Percentiles rank a stretch among this genome's conserved stretches.
These are phyloP conservation scores for Ptychochromis oligacanthus DNA, from an alignment of 2,113 vertebrate genomes.

Conservation along the genomic window DNA sequence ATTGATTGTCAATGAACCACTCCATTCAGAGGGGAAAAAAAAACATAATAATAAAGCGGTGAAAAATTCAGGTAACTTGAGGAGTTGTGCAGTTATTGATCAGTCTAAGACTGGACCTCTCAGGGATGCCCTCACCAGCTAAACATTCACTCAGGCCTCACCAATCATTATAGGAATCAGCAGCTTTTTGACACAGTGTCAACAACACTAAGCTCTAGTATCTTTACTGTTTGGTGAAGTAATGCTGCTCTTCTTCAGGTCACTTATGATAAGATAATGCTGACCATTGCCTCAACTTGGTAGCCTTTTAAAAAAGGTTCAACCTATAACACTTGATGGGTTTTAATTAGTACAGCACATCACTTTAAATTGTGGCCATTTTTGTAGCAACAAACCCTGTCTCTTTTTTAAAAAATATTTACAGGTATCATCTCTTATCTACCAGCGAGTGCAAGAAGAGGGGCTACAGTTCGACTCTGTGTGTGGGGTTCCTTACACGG, in stretches of 20 bases:
- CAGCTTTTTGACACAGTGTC: background rate
- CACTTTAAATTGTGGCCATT: background rate
- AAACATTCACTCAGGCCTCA: background rate
- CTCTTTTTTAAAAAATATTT: background rate
- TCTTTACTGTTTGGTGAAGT: background rate
- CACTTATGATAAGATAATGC: background rate
- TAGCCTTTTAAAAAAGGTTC: background rate
- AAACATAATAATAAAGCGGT: too few relatives aligned
- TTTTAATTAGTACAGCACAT: background rate
- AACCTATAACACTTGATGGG: background rate
- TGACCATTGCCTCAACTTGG: too few relatives aligned
- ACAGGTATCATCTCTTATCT: slow-evolving; percentile 87
- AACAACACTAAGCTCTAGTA: too few relatives aligned
- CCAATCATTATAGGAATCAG: background rate
- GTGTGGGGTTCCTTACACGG: slow-evolving; percentile 95
- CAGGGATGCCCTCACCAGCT: background rate
- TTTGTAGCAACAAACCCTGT: background rate
- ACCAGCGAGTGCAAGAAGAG: slow-evolving; percentile 75
- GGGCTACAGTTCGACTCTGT: slow-evolving; percentile 79
- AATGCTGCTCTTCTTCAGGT: background rate
- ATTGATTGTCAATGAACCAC: background rate
- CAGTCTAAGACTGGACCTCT: background rate
- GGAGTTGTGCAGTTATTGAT: too few relatives aligned
- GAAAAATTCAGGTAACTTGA: too few relatives aligned
- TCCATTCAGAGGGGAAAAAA: background rate